Conservation (phyloP, 1,140 invertebrate genomes). For the Melitaea cinxia region DNA sequence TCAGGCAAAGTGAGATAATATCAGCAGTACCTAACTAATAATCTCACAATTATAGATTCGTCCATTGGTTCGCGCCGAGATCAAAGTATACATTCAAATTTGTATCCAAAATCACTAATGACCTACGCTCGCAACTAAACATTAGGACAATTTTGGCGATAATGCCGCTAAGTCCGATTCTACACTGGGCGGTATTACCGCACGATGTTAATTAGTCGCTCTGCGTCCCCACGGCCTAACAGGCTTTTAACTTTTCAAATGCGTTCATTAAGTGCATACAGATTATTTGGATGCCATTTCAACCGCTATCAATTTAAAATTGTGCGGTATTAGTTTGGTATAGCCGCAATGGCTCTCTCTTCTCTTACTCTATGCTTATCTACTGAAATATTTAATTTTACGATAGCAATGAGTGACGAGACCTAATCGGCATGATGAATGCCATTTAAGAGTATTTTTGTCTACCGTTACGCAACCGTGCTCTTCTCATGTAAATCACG, state of each 20-base stretch:
- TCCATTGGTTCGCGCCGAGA: slow-evolving; percentile 29
- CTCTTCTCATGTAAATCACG: slow-evolving; percentile 15
- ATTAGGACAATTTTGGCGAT: slow-evolving; percentile 76
- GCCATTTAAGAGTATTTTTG: slow-evolving; percentile 10
- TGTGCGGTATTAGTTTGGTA: slow-evolving; percentile 47
- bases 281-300: slow-evolving; percentile 65
- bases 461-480: background rate
- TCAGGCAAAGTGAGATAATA: background rate
- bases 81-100: slow-evolving; percentile 54
- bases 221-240: slow-evolving; percentile 60
- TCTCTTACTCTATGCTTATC: slow-evolving; percentile 49
- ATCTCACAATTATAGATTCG: slow-evolving; percentile 16
- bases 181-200: slow-evolving; percentile 62
- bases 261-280: slow-evolving; percentile 65
- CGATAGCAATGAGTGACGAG: slow-evolving; percentile 33
- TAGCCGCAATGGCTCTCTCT: no score
- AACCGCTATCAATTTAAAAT: slow-evolving; percentile 59
- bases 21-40: slow-evolving; percentile 18
- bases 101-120: slow-evolving; percentile 67
- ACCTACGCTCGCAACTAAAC: slow-evolving; percentile 67
- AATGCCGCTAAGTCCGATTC: slow-evolving; percentile 74
- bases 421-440: slow-evolving; percentile 37
- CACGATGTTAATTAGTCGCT: slow-evolving; percentile 68
- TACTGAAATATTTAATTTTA: slow-evolving; percentile 52
- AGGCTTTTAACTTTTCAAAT: slow-evolving; percentile 78